Conservation (phyloP, 2,113 vertebrate species). For the Triplophysa dalaica region DNA sequence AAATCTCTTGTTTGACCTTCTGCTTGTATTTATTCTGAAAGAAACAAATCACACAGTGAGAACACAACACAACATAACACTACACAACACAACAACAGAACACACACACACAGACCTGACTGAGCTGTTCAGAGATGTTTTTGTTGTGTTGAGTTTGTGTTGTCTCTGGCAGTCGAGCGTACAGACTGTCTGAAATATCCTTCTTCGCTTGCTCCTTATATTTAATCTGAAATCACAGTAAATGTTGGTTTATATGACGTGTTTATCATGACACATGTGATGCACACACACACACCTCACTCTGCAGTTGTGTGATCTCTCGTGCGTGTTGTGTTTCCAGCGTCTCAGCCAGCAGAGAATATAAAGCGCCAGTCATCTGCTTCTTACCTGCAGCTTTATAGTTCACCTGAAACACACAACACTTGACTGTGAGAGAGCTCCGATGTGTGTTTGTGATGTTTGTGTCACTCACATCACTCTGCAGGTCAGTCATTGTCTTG, state of each 20-base stretch:
- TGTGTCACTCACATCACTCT: slow-evolving; percentile 61
- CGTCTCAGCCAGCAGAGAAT: slow-evolving; percentile 62
- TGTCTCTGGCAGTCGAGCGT: slow-evolving; percentile 49
- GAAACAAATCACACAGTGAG: neutral
- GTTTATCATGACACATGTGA: neutral
- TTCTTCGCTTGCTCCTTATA: slow-evolving; percentile 46
- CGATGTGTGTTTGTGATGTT: neutral
- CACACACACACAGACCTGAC: slow-evolving; percentile 33
- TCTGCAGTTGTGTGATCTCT: slow-evolving; percentile 61
- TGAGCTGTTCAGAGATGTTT: slow-evolving; percentile 34
- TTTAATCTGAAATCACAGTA: slow-evolving; percentile 40
- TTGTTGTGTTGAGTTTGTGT: slow-evolving; percentile 47
- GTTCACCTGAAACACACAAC: slow-evolving; percentile 52
- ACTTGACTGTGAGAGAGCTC: neutral
- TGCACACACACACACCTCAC: slow-evolving; percentile 69
- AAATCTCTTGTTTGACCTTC: slow-evolving; percentile 72
- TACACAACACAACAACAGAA: neutral
- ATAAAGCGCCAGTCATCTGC: slow-evolving; percentile 45
- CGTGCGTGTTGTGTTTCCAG: slow-evolving; percentile 62
- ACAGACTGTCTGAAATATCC: slow-evolving; percentile 36
- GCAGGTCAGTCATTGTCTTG: slow-evolving; percentile 60
- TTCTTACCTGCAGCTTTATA: slow-evolving; percentile 62
- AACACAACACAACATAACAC: neutral
- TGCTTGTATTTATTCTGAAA: slow-evolving; percentile 83
- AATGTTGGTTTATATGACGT: neutral